Percentiles rank a stretch among this genome's conserved stretches.
Evolutionary conservation across 2,797 vertebrate genomes (phyloP).

Genomic region (Hybognathus amarus): DNA sequence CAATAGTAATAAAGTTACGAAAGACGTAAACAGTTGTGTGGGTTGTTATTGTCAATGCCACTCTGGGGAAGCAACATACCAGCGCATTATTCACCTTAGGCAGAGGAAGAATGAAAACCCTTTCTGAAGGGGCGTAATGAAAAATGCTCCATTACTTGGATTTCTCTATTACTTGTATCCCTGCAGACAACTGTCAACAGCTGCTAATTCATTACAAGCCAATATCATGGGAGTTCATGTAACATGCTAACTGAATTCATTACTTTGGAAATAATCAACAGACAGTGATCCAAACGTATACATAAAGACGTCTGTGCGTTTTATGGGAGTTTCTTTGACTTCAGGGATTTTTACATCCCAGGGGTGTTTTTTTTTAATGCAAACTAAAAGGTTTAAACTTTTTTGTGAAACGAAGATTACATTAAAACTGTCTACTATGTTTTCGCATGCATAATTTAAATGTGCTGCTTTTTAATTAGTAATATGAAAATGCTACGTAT

Average conservation of each 20-base stretch:
- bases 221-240: slow-evolving; percentile 38
- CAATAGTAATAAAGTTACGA: slow-evolving; percentile 70
- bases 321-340: background rate
- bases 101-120: slow-evolving; percentile 66
- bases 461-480: background rate
- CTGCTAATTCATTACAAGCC: slow-evolving; percentile 51
- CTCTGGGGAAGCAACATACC: slow-evolving; percentile 45
- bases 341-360: background rate
- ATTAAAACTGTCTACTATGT: background rate
- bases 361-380: background rate
- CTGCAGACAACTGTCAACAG: slow-evolving; percentile 52
- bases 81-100: slow-evolving; percentile 25
- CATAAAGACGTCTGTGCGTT: background rate
- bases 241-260: slow-evolving; percentile 45
- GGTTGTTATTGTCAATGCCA: slow-evolving; percentile 59
- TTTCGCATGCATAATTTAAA: background rate
- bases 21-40: slow-evolving; percentile 62
- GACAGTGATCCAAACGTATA: background rate
- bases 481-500: background rate
- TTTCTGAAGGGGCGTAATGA: slow-evolving; percentile 73
- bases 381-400: background rate
- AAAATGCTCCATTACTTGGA: slow-evolving; percentile 82
- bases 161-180: slow-evolving; percentile 64
- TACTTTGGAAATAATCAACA: slow-evolving; percentile 40
- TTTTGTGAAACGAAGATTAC: background rate